A percentile compares a stretch with the other conserved stretches of the same genome.
Evolutionary conservation across 1,140 invertebrate species (phyloP).

Genomic region (Philopotamus ludificatus): DNA sequence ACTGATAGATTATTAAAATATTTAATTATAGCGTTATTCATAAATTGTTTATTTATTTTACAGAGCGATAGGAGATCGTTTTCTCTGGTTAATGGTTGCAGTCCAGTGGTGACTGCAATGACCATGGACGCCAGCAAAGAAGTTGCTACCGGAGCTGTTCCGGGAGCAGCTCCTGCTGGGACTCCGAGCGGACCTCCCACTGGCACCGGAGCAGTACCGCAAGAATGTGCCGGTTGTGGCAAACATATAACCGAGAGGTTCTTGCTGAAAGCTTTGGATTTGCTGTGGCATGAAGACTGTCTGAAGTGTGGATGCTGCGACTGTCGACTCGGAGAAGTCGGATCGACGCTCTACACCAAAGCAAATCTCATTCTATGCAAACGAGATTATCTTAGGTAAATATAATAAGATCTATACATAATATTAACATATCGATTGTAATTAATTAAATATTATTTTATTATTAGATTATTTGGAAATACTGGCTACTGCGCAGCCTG

Average conservation of each 20-base stretch:
- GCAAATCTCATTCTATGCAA: slow-evolving; percentile 97
- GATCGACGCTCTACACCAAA: slow-evolving; percentile 93
- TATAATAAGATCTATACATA: slow-evolving; percentile 2
- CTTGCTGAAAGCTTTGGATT: slow-evolving; percentile 82
- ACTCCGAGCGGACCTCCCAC: slow-evolving; percentile 60
- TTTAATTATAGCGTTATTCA: background rate
- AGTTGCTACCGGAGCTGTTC: slow-evolving; percentile 45
- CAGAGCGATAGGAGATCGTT: slow-evolving; percentile 55
- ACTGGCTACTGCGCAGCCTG: slow-evolving; percentile 93
- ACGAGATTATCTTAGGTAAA: slow-evolving; percentile 92
- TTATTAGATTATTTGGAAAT: slow-evolving; percentile 74
- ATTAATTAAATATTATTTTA: slow-evolving; percentile 16
- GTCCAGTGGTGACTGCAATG: slow-evolving; percentile 47
- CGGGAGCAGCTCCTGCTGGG: slow-evolving; percentile 35
- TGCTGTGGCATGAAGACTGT: slow-evolving; percentile 98
- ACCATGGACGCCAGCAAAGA: slow-evolving; percentile 56
- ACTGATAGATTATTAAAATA: too few species aligned
- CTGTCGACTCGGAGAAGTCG: slow-evolving; percentile 95
- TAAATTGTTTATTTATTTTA: slow-evolving; percentile 32
- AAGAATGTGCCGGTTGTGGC: slow-evolving; percentile 82
- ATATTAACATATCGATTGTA: too few species aligned
- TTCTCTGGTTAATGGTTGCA: slow-evolving; percentile 48
- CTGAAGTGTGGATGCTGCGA: slow-evolving; percentile 97
- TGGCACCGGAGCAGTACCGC: slow-evolving; percentile 67
- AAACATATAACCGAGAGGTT: slow-evolving; percentile 85